Base-by-base conservation (phyloP, 2,797 vertebrate genomes). In the Argya squamiceps region DNA sequence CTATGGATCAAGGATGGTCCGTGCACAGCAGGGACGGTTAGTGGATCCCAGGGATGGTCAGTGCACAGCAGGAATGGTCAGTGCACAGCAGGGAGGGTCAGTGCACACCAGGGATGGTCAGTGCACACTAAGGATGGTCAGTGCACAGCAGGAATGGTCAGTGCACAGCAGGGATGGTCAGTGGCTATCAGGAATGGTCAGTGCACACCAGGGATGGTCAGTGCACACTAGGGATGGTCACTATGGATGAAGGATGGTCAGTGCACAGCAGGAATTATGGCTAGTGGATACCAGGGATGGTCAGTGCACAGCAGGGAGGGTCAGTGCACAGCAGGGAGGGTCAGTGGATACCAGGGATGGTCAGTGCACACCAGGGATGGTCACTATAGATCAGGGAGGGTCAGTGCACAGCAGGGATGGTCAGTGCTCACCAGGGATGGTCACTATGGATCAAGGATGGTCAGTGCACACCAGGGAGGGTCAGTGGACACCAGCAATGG, bases 131-230 rank as follows among this genome's bases (percentile, higher is more conserved):
- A 23, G 16, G 32, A 34, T 18, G 30, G 41, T 1, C 62, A 34
- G 2, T 13, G 5, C 8, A 17, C 5, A 7, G 0, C 52, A 22
- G 26, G 8, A n/a, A 34, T 30, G 53, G 26, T 0, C 69, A 71
- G 0, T 27, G 1, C 3, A 13, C 6, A 4, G 0, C 19, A 22
- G 14, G 1, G 21, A 24, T 23, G 70, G 70, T 0, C n/a, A 46
- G 0, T 4, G 4, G 1, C 17, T 2, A 1, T 0, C 14, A 21
- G 39, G 11, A 8, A 36, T 36, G 55, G 55, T 0, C 39, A 71
- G 0, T n/a, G 4, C 2, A 15, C 0, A 3, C 0, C 19, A 17
- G 39, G 7, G 7, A 30, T 56, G 69, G 24, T 0, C 50, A 73
- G 0, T 21, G 6, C 7, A 12, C 2, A 0, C 0, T 5, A 4